phyloP scores from a whole-genome alignment of 2,113 vertebrate genomes.

The Narcine bancroftii region DNA sequence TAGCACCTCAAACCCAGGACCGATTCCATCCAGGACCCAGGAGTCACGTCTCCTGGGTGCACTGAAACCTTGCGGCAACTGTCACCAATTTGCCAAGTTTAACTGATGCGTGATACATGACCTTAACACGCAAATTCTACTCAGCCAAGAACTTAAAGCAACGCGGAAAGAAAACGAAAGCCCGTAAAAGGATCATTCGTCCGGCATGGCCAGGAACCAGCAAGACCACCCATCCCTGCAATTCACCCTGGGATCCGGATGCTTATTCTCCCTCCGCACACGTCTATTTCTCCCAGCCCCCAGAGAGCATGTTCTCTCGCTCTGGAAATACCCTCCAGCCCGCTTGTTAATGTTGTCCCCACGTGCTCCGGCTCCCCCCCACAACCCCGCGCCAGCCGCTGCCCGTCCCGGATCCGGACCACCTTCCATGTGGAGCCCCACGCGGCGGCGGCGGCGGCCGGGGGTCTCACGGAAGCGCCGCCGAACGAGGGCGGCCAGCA shows the following conservation, averaged over 20 bases:
- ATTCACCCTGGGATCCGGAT: no score
- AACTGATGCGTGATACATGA: not conserved
- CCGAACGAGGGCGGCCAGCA: not conserved
- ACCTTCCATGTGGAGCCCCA: not conserved
- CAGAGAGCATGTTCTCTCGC: no score
- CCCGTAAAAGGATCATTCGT: no score
- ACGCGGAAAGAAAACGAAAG: not conserved
- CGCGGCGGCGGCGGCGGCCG: not conserved
- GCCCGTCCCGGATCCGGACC: not conserved
- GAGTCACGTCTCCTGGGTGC: not conserved
- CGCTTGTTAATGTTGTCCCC: not conserved
- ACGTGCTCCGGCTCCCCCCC: not conserved
- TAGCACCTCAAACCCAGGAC: no score
- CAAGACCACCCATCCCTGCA: no score
- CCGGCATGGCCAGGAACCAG: not conserved
- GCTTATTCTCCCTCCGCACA: not conserved
- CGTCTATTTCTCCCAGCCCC: not conserved
- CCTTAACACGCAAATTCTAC: not conserved
- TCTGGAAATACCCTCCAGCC: not conserved
- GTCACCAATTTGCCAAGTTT: slow-evolving; percentile 16
- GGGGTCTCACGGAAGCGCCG: not conserved
- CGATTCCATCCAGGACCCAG: no score
- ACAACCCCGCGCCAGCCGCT: not conserved
- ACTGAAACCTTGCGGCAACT: not conserved
- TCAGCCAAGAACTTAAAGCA: not conserved